Percentiles rank a stretch among this genome's conserved stretches.
These are phyloP conservation scores for Melanogrammus aeglefinus DNA, from an alignment of 2,797 vertebrate genomes.

Conservation along the genomic window DNA sequence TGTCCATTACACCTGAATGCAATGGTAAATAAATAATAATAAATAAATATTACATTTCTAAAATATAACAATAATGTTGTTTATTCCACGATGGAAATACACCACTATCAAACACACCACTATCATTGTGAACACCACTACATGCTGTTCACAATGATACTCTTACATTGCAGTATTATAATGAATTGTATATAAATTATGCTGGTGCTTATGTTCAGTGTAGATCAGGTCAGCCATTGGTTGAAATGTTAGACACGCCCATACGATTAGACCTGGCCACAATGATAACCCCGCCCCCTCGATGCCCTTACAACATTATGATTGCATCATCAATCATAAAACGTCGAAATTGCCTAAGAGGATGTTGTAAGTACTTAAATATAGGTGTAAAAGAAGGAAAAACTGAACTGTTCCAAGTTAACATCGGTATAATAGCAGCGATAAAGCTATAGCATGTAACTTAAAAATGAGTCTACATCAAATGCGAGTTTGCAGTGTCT, in stretches of 20 bases:
- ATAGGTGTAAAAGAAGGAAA: too few relatives aligned
- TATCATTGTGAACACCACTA: neutral
- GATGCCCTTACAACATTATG: neutral
- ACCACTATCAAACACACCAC: too few relatives aligned
- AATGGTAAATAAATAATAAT: neutral
- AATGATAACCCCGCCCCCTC: neutral
- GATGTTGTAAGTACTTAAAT: too few relatives aligned
- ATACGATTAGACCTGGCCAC: neutral
- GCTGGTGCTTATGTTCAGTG: too few relatives aligned
- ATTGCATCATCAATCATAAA: neutral
- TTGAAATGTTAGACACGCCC: neutral
- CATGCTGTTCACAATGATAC: neutral
- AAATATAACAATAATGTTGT: neutral
- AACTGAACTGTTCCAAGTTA: too few relatives aligned
- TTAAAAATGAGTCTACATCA: neutral
- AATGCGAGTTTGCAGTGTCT: neutral
- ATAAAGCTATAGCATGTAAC: neutral
- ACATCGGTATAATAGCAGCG: too few relatives aligned
- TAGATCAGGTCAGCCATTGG: neutral
- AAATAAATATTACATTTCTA: neutral
- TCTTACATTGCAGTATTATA: neutral
- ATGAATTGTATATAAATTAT: neutral
- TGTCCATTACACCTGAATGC: neutral
- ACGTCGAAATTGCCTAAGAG: too few relatives aligned
- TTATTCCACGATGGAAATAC: neutral